Base-by-base conservation (phyloP, 2,888 invertebrate genomes). In the Drosophila tanythrix region DNA sequence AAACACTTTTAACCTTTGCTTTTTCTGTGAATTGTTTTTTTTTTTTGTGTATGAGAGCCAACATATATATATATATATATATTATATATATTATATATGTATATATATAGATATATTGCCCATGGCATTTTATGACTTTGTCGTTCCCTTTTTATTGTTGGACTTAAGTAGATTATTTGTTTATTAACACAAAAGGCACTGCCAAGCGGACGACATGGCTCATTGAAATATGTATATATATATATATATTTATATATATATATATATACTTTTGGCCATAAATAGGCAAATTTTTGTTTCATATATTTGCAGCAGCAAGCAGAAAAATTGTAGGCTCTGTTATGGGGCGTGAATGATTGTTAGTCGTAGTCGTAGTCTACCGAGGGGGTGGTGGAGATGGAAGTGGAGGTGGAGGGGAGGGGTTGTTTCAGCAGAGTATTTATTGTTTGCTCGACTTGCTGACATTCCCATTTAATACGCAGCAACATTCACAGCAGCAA, bases 131-230 rank as follows among this genome's bases (percentile, higher is more conserved):
- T 81, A 88, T 81, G 87, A 72, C 70, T 65, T 83, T 76, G 71
- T 86, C 78, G 82, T 77, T 84, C 65, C 70, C 69, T 66, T 79
- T 71, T 83, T 72, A 72, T 85, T 88, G 75, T 85, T 72, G 64
- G 74, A 74, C 86, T 86, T 88, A 83, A 84, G 84, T 86, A 84
- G 84, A 84, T 84, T 84, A 84, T 84, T 84, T 84, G 86, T 84
- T 84, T 84, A 88, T 84, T 88, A 88, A 84, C 88, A 88, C 88
- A 85, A 84, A 83, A 74, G 88, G 70, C 78, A 73, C 68, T 62
- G 76, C 56, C 53, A 59, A 53, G 62, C 60, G 74, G 74, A 55
- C 57, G 35, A 53, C 50, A 33, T 50, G 52, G 35, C 35, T 52
- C 76, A 80, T 74, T 75, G 52, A 80, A 65, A 62, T 61, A 51